Evolutionary conservation across 2,797 vertebrate genomes (phyloP).

Genomic region (Erpetoichthys calabaricus): DNA sequence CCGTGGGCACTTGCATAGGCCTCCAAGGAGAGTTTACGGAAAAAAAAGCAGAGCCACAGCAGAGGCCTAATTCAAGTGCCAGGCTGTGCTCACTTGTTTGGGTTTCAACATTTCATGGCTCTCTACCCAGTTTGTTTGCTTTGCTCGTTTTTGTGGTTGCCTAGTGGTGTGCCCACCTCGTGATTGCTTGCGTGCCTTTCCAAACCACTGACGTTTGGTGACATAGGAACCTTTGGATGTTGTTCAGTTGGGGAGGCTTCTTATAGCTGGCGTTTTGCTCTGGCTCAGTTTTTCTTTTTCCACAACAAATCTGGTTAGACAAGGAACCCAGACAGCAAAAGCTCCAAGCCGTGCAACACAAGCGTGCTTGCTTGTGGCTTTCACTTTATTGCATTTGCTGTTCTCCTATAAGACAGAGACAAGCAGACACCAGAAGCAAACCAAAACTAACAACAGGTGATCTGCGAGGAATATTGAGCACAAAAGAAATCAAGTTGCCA

Average conservation of each 20-base stretch:
- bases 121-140: too few species aligned
- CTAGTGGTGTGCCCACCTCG: background rate
- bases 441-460: too few species aligned
- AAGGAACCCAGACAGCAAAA: background rate
- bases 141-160: too few species aligned
- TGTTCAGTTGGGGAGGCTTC: constrained; percentile 9
- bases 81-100: too few species aligned
- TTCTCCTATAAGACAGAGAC: background rate
- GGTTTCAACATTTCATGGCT: too few species aligned
- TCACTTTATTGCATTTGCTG: background rate
- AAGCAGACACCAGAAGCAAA: too few species aligned
- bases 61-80: too few species aligned
- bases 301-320: constrained; percentile 6
- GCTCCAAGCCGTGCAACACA: background rate
- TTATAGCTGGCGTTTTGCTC: constrained; percentile 23
- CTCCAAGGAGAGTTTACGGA: too few species aligned
- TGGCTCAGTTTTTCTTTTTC: constrained; percentile 7
- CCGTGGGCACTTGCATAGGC: too few species aligned
- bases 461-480: too few species aligned
- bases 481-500: too few species aligned
- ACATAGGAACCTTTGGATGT: background rate
- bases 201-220: constrained; percentile 3
- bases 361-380: background rate
- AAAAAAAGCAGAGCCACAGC: too few species aligned
- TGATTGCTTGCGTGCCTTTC: background rate